Evolutionary conservation across 2,113 vertebrate genomes (phyloP), one percentile per base, ranked within the genome.

Genomic region (Melanotaenia duboulayi): DNA sequence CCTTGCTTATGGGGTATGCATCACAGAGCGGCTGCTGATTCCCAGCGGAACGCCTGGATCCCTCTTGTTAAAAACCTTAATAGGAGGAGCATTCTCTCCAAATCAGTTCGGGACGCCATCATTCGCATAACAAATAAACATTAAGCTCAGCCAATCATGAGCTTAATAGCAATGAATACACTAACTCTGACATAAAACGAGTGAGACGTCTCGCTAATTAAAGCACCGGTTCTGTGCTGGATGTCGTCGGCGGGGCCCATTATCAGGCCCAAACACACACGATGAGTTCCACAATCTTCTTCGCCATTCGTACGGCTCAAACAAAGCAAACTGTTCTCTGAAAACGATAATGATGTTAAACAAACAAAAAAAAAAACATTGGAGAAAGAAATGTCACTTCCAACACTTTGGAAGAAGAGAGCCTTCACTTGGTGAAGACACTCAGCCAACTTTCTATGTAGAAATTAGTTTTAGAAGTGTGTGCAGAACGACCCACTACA

Each of bases 71-170:
- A 65, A 71, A 58, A 80, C 35, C 65, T 65, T 71, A 84, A 82
- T 1, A 89, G 78, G 56, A 73, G 80, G 71, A 66, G 73, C 67
- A 50, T 80, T 89, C 65, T n/a, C 63, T 83, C 86, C 78, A 73
- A 89, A 90, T 89, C 70, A 39, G 84, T 88, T 83, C 20, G 74
- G 63, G 83, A 85, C 40, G 48, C 76, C 76, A 39, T 71, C 71
- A 58, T 83, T 89, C 46, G 76, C 83, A 74, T 93, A 88, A 89
- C 83, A 89, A 92, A 90, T 85, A 82, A 78, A 88, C 87, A 83
- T 92, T 82, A 89, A 90, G 78, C 81, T 62, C 77, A 70, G 76
- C 86, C 88, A 82, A 89, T 87, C 80, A 81, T 16, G 40, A 71
- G 70, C 51, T 81, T 69, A 69, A 65, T 69, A 63, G 74, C 65